A percentile compares a stretch with the other conserved stretches of the same genome.
Conservation (phyloP, 2,113 vertebrate genomes). For the Percina caprodes region DNA sequence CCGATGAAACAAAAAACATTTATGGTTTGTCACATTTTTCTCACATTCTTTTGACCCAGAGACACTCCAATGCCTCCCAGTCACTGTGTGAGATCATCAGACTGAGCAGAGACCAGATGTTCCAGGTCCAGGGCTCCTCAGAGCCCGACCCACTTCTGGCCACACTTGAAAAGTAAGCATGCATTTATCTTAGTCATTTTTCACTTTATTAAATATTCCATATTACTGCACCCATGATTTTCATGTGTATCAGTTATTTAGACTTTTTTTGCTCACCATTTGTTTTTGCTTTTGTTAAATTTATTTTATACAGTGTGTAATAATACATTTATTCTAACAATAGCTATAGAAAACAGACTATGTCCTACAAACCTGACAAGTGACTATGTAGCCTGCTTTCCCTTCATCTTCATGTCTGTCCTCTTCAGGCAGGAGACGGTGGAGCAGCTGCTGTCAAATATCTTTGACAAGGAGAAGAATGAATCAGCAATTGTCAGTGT, state of each 20-base stretch:
- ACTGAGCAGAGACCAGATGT: conserved; percentile 98
- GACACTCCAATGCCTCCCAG: conserved; percentile 98
- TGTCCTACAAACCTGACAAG: background rate
- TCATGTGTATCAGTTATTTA: background rate
- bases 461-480: conserved; percentile 97
- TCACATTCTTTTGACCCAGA: conserved; percentile 80
- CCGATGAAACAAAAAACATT: background rate
- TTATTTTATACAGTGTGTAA: background rate
- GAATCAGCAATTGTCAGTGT: conserved; percentile 98
- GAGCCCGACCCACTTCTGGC: conserved; percentile 96
- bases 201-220: background rate
- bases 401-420: background rate
- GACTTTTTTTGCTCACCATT: background rate
- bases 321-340: background rate
- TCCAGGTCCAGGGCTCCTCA: conserved; percentile 95
- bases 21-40: background rate
- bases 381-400: background rate
- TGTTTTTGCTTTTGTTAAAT: background rate
- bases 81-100: conserved; percentile 99
- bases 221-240: background rate
- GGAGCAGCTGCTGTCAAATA: conserved; percentile 95
- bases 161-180: conserved; percentile 94
- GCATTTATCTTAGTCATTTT: background rate
- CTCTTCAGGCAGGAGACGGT: conserved; percentile 93
- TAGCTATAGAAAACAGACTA: background rate